Evolutionary conservation across 2,888 invertebrate genomes (phyloP).

Genomic region (Lissocephala sabroskyi): DNA sequence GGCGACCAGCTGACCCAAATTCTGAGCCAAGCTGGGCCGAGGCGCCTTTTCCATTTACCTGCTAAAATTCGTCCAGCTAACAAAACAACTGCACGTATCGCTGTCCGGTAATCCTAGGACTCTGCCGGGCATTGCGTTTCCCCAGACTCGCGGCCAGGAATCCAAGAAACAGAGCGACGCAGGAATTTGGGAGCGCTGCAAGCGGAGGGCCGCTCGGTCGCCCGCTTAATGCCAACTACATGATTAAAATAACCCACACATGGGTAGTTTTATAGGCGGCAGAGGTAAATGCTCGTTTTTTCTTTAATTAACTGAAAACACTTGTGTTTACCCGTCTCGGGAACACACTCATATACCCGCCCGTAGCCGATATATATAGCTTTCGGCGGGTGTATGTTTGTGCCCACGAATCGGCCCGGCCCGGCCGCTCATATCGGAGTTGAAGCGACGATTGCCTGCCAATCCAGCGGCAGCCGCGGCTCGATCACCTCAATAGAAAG

Average conservation of each 20-base stretch:
- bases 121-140: no score
- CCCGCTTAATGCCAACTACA: neutral
- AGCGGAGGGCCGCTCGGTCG: no score
- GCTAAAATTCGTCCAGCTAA: no score
- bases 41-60: no score
- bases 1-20: conserved; percentile 42
- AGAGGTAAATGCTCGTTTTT: conserved; percentile 8
- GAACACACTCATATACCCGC: conserved; percentile 30
- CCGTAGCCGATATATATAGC: neutral
- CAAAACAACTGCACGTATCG: no score
- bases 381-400: conserved; percentile 17
- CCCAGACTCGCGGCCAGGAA: no score
- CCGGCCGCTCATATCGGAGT: conserved; percentile 35
- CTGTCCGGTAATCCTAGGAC: no score
- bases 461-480: conserved; percentile 5
- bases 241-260: neutral
- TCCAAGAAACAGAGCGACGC: no score
- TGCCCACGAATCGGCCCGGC: conserved; percentile 22
- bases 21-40: no score
- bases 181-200: no score
- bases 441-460: conserved; percentile 47
- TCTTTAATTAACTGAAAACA: conserved; percentile 61
- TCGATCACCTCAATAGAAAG: conserved; percentile 49
- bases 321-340: conserved; percentile 56
- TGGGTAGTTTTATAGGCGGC: conserved; percentile 1